Evolutionary conservation across 2,113 vertebrate genomes (phyloP).

Genomic region (Acinonyx jubatus): DNA sequence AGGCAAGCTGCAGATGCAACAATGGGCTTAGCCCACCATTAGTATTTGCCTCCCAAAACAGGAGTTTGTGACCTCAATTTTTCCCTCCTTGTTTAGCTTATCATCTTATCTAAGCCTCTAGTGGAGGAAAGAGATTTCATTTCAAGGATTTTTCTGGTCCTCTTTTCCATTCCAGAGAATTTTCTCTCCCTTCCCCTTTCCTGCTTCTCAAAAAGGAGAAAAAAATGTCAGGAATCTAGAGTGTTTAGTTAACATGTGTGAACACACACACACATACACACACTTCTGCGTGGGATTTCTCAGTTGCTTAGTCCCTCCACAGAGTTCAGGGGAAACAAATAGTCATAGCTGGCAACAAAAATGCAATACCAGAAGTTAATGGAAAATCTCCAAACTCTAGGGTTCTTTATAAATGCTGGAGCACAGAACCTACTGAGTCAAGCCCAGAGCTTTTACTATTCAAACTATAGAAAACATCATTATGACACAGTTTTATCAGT

Average conservation of each 20-base stretch:
- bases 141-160: background rate
- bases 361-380: background rate
- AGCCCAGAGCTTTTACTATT: background rate
- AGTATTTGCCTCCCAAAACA: background rate
- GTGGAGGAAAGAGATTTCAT: background rate
- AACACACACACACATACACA: background rate
- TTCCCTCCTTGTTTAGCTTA: background rate
- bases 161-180: background rate
- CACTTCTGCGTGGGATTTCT: background rate
- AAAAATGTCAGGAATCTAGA: background rate
- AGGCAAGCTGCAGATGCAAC: fast-evolving
- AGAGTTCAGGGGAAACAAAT: conserved; percentile 28
- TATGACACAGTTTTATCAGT: background rate
- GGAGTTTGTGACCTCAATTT: background rate
- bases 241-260: background rate
- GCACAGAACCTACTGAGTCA: background rate
- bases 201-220: background rate
- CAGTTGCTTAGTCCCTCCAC: background rate
- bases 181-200: background rate
- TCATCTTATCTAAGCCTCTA: background rate
- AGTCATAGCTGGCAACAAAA: background rate
- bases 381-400: background rate
- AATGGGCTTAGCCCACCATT: no score
- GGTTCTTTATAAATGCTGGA: background rate
- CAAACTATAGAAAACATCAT: background rate